Base-by-base conservation (phyloP, 2,113 vertebrate genomes). In the Peromyscus polionotus region DNA sequence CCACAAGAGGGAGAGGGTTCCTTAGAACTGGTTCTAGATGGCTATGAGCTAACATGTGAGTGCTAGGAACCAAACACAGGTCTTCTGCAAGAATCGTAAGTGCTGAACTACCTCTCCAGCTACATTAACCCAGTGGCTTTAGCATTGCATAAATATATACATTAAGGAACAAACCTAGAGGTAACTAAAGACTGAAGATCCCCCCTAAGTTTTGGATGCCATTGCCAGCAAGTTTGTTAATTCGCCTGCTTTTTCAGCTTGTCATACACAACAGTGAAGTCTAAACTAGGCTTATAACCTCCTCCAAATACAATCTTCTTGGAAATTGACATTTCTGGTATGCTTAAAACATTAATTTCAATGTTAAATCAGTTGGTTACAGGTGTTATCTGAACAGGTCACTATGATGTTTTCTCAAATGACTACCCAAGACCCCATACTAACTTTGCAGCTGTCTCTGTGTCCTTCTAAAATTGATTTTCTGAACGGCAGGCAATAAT, bases 121-220 rank as follows among this genome's bases (percentile, higher is more conserved):
- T 36, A 54, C 13, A 61, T 61, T 61, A 84, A 8, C 12, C 12
- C 57, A 42, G 61, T 75, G 13, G 57, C 73, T 84, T 97, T 73
- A 94, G 2, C 33, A 81, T 63, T 67, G 88, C 81, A 88, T 93
- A 96, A 95, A 81, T 88, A 95, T 85, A 95, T 83, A 80, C 72
- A 16, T 83, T 45, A 1, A 36, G 19, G 16, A 85, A 76, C 33
- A 92, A 76, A 57, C 26, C 59, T 65, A 88, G 48, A 65, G 12
- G 3, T 48, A 93, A 93, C 59, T 12, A 88, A 91, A 90, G 76
- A 36, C 79, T 76, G 81, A 90, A 86, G 61, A 81, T 7, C 3
- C 16, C 51, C 28, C 24, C n/a, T 88, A 91, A 48, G 65, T 91
- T 92, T 76, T 85, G 13, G 42, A 63, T 93, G 39, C 16, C 26